Base-by-base conservation (phyloP, 2,113 vertebrate genomes). In the Hoplias malabaricus region DNA sequence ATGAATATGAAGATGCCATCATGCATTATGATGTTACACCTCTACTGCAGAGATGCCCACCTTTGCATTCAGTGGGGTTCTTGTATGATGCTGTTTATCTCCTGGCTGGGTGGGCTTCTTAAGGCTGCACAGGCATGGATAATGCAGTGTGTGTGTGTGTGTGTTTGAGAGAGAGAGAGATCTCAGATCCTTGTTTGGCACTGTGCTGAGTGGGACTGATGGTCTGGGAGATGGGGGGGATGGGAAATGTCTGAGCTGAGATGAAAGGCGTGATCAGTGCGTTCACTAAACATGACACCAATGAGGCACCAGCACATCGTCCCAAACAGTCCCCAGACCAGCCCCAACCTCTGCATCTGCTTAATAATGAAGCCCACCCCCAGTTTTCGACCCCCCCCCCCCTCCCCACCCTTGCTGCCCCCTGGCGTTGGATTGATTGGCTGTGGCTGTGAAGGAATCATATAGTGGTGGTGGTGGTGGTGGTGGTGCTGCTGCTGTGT, bases 41-140 rank as follows among this genome's bases (percentile, higher is more conserved):
- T 43, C 2, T 43, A 12, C 10, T 12, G 23, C 23, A 23, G 21
- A n/a, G n/a, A n/a, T 21, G 14, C n/a, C 48, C 21, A 23, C 48
- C 6, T 8, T 21, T 23, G 10, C n/a, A 23, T 83, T 72, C 65
- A 75, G 78, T 12, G 27, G 46, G 42, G 63, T 53, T 40, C 31
- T 79, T 86, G 27, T 57, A 43, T 88, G 89, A 80, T 65, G 86
- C 85, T 87, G 89, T 79, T 88, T 80, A 84, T 84, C 88, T 82
- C 89, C 86, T 86, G 10, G 80, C 86, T 80, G 74, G 80, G 81
- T 85, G 79, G 86, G 74, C 84, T 88, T 83, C 86, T 90, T 89
- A 86, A 79, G 56, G 69, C 80, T 54, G 74, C 84, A 80, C 84
- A 82, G 74, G 80, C 86, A 84, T 53, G 85, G 87, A 83, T 86